A percentile compares a stretch with the other conserved stretches of the same genome.
Conservation (phyloP, 2,888 invertebrate species). For the Catocala fraxini region DNA sequence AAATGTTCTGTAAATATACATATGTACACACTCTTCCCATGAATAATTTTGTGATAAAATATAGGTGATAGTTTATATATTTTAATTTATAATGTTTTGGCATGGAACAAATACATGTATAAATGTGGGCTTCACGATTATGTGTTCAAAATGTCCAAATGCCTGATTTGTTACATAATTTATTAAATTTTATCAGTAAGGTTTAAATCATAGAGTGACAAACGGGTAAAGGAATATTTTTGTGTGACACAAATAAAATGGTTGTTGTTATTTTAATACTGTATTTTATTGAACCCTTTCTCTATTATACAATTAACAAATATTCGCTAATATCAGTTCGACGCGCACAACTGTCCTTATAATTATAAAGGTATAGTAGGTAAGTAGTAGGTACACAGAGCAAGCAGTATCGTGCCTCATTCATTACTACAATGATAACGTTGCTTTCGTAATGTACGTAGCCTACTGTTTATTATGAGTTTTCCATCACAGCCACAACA, state of each 20-base stretch:
- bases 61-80: conserved; percentile 40
- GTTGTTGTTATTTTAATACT: conserved; percentile 67
- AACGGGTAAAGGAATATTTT: conserved; percentile 71
- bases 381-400: neutral
- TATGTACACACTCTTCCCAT: conserved; percentile 19
- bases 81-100: conserved; percentile 41
- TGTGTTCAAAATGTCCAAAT: conserved; percentile 49
- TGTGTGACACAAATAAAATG: conserved; percentile 70
- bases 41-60: conserved; percentile 48
- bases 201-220: conserved; percentile 60
- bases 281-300: conserved; percentile 45
- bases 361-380: no score
- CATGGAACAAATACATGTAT: conserved; percentile 33
- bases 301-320: no score
- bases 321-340: conserved; percentile 25
- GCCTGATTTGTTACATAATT: conserved; percentile 48
- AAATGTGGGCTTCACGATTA: conserved; percentile 30
- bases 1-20: conserved; percentile 35
- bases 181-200: conserved; percentile 52
- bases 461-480: conserved; percentile 55
- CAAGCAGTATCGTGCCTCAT: conserved; percentile 45
- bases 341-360: neutral
- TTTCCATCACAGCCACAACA: conserved; percentile 58
- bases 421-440: conserved; percentile 53
- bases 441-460: conserved; percentile 41